Percentiles rank a stretch among this genome's conserved stretches.
Evolutionary conservation across 2,888 invertebrate genomes (phyloP).

Genomic region (Mantis religiosa): DNA sequence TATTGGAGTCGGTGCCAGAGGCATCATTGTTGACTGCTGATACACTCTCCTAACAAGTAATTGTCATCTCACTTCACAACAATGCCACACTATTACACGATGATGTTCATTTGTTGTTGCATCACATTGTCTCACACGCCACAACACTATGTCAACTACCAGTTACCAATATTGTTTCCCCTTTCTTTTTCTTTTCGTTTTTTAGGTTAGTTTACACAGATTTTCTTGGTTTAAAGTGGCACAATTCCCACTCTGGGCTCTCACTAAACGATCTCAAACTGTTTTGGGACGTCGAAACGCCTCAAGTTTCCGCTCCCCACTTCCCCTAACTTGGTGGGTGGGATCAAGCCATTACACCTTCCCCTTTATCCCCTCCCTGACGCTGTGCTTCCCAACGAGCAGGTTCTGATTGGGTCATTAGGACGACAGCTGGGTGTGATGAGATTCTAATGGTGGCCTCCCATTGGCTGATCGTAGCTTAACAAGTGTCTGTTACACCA

Average conservation of each 20-base stretch:
- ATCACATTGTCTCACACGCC: not conserved
- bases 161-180: not conserved
- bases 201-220: not conserved
- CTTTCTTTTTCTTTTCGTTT: not conserved
- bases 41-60: not conserved
- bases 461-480: conserved; percentile 24
- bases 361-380: not conserved
- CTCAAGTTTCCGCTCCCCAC: not conserved
- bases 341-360: conserved; percentile 1
- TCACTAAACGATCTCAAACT: conserved; percentile 23
- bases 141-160: not conserved
- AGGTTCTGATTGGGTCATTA: conserved; percentile 30
- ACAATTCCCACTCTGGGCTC: not conserved
- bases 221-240: not conserved
- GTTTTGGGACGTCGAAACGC: conserved; percentile 7
- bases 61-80: not conserved
- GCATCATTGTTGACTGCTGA: conserved; percentile 64
- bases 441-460: conserved; percentile 24
- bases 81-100: not conserved
- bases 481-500: conserved; percentile 28
- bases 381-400: not conserved
- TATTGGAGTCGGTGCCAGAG: conserved; percentile 90
- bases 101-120: not conserved
- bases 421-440: conserved; percentile 29
- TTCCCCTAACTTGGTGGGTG: not conserved